A percentile compares a stretch with the other conserved stretches of the same genome.
Conservation (phyloP, 2,797 vertebrate species). For the Hydrocynus forskahlii region DNA sequence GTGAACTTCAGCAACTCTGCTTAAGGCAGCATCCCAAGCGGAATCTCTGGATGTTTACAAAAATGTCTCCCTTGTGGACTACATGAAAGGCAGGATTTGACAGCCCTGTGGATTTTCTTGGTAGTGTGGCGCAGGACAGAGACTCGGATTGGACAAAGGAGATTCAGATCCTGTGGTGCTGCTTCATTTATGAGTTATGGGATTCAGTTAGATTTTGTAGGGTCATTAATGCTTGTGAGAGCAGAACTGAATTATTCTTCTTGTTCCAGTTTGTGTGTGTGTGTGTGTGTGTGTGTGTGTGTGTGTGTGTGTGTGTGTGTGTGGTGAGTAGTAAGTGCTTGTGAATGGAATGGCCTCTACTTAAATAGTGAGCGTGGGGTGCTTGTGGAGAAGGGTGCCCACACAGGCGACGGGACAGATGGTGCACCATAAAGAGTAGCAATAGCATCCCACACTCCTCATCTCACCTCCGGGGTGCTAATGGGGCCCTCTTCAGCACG, state of each 20-base stretch:
- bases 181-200: neutral
- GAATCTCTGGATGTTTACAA: neutral
- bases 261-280: neutral
- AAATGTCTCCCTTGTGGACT: neutral
- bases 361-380: conserved; percentile 7
- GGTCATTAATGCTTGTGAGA: conserved; percentile 4
- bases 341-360: conserved; percentile 21
- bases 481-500: conserved; percentile 15
- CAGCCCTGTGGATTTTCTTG: neutral
- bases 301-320: neutral
- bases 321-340: conserved; percentile 12
- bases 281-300: neutral
- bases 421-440: conserved; percentile 29
- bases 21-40: neutral
- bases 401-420: conserved; percentile 37
- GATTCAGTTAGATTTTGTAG: neutral
- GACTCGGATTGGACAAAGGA: neutral
- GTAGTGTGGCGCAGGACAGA: neutral
- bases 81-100: neutral
- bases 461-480: conserved; percentile 27
- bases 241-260: neutral
- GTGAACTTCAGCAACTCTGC: too few relatives aligned
- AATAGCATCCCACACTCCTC: conserved; percentile 1
- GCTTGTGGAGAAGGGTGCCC: conserved; percentile 22
- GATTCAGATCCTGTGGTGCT: neutral